Evolutionary conservation across 2,113 vertebrate species (phyloP).

Genomic region (Uria lomvia): DNA sequence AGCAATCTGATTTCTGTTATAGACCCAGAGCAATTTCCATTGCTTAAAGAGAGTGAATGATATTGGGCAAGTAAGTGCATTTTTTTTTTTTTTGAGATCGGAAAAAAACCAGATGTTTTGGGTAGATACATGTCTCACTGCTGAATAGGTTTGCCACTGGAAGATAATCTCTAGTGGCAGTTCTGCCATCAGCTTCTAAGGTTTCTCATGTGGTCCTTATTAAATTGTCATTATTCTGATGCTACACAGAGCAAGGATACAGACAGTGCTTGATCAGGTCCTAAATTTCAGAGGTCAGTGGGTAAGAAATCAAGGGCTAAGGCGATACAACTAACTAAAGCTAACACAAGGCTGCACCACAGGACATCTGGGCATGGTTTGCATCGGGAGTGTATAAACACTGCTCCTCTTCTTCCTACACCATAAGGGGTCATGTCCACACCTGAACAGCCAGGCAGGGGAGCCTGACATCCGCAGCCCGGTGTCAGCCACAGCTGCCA

Average conservation of each 20-base stretch:
- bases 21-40: background rate
- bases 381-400: fast-evolving
- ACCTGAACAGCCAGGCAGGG: background rate
- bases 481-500: background rate
- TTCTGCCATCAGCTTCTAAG: background rate
- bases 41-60: background rate
- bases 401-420: background rate
- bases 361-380: background rate
- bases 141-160: background rate
- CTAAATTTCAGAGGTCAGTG: background rate
- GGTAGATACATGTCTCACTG: background rate
- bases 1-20: background rate
- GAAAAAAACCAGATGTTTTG: background rate
- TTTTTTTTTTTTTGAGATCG: background rate
- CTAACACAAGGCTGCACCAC: background rate
- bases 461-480: fast-evolving
- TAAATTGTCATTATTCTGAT: background rate
- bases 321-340: background rate
- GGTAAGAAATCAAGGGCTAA: background rate
- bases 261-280: background rate
- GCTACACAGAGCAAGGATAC: background rate
- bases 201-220: background rate
- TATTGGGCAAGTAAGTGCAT: background rate
- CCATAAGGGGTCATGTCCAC: background rate
- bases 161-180: background rate